A percentile compares a stretch with the other conserved stretches of the same genome.
Evolutionary conservation across 2,113 vertebrate genomes (phyloP).

Genomic region (Turdus rufiventris): DNA sequence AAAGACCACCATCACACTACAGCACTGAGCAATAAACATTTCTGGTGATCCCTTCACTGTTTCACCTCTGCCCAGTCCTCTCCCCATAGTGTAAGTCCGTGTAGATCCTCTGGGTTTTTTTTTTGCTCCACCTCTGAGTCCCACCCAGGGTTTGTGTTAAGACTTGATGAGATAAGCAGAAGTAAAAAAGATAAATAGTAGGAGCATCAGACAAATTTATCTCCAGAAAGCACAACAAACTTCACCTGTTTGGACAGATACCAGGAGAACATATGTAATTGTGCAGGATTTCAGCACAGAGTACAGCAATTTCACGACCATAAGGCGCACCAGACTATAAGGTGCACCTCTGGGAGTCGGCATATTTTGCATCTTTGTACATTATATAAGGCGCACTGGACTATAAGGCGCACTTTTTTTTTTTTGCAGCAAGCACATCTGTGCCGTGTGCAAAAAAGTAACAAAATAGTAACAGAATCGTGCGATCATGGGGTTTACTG

Average conservation of each 20-base stretch:
- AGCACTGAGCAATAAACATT: neutral
- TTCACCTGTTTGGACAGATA: neutral
- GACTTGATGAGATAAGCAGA: neutral
- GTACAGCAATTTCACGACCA: too few relatives aligned
- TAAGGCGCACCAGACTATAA: too few relatives aligned
- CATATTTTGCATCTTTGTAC: too few relatives aligned
- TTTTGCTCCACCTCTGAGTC: neutral
- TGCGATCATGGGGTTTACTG: too few relatives aligned
- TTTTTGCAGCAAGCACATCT: too few relatives aligned
- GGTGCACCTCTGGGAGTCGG: too few relatives aligned
- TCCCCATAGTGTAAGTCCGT: accelerated
- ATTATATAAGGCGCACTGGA: too few relatives aligned
- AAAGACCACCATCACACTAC: neutral
- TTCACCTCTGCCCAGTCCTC: neutral
- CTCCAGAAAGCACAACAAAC: neutral
- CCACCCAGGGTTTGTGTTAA: neutral
- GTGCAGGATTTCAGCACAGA: neutral
- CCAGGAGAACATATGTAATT: neutral
- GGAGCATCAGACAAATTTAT: neutral
- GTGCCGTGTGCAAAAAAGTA: too few relatives aligned
- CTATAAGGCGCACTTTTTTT: too few relatives aligned
- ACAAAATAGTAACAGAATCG: too few relatives aligned
- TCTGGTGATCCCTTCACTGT: neutral
- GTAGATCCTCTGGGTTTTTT: neutral
- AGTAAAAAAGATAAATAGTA: neutral